Evolutionary conservation across 1,140 invertebrate species (phyloP), one percentile per base, ranked within the genome.

Genomic region (Lasaia peninsularis): DNA sequence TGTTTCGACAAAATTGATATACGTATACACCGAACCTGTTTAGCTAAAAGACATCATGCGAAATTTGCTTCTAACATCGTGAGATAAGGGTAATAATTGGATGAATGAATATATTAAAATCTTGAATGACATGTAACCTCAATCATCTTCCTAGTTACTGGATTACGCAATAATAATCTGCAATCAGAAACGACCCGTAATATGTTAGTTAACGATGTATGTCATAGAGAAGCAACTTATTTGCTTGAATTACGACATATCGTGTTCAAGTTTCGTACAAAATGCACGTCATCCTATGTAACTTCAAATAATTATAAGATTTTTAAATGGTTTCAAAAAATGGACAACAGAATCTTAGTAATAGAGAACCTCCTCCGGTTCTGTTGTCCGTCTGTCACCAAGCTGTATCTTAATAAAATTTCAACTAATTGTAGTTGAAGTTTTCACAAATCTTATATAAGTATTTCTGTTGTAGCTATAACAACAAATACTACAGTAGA

Each of bases 201-300:
- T 44, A 44, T 44, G 37, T 44, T 44, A 44, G 37, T 44, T 44
- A 44, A 44, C 37, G 8, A 40, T 44, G 37, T 44, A 44, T 44
- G 37, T 44, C 37, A 44, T 44, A 44, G 37, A 44, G 18, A 44
- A 40, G 24, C 24, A 28, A 28, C 24, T 4, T 40, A 40, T 40
- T 40, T n/a, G 18, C 37, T 44, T 11, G 34, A 37, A 37, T 37
- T 37, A 14, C 34, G 14, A 37, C 12, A 37, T 14, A 11, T 34
- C 32, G 35, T 44, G 40, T 16, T 18, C 14, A 44, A 44, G 40
- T 44, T 44, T 44, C 40, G 16, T 44, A 18, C 40, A 18, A 44
- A 44, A 44, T 44, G 40, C 40, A 18, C 18, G 40, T 44, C 40
- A 44, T 44, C 11, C 16, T 44, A 18, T 18, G 3, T 44, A 37